phyloP scores from a whole-genome alignment of 2,888 invertebrate species.

The Diogma glabrata region DNA sequence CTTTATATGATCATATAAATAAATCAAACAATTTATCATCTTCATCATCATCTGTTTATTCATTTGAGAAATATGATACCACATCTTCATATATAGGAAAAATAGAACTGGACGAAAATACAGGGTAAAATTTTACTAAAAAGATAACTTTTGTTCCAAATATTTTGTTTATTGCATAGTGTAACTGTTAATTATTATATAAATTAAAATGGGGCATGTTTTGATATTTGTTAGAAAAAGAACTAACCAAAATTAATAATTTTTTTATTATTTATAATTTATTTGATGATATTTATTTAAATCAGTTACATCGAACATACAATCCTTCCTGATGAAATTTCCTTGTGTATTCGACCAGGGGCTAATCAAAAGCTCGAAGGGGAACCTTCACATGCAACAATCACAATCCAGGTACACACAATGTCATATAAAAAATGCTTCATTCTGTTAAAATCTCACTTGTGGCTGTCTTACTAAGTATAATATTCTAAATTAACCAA shows the following conservation, averaged over 20 bases:
- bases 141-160: too few relatives aligned
- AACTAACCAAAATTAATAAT: too few relatives aligned
- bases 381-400: conserved; percentile 55
- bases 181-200: too few relatives aligned
- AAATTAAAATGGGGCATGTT: too few relatives aligned
- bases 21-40: conserved; percentile 6
- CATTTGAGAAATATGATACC: conserved; percentile 18
- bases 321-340: conserved; percentile 55
- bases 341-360: conserved; percentile 58
- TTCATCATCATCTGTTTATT: neutral
- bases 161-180: too few relatives aligned
- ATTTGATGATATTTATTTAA: conserved; percentile 1
- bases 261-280: too few relatives aligned
- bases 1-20: conserved; percentile 27
- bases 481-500: too few relatives aligned
- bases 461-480: too few relatives aligned
- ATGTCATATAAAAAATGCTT: too few relatives aligned
- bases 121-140: conserved; percentile 32
- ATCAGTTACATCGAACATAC: conserved; percentile 56
- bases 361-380: conserved; percentile 48
- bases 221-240: too few relatives aligned
- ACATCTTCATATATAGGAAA: conserved; percentile 10
- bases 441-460: too few relatives aligned
- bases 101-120: conserved; percentile 35
- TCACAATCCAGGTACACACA: conserved; percentile 48